These are phyloP conservation scores for Gouania willdenowi DNA, from an alignment of 2,797 vertebrate species.

Conservation along the genomic window DNA sequence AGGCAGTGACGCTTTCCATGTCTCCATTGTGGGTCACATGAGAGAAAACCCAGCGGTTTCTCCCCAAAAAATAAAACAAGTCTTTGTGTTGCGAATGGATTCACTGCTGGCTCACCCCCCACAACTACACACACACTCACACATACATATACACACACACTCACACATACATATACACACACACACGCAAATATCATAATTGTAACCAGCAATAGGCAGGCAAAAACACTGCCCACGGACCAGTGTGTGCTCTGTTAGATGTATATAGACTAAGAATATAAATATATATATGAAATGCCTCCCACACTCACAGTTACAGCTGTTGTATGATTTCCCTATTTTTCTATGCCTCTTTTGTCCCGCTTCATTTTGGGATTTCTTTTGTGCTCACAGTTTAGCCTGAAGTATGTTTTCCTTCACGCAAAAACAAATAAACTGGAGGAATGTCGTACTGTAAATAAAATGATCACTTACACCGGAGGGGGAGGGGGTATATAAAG, in stretches of 20 bases:
- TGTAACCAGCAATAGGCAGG: conserved; percentile 73
- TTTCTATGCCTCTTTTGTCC: conserved; percentile 59
- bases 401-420: conserved; percentile 20
- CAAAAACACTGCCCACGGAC: conserved; percentile 45
- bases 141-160: conserved; percentile 14
- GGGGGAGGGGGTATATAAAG: conserved; percentile 7
- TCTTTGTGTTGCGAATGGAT: conserved; percentile 36
- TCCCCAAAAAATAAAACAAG: conserved; percentile 9
- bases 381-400: conserved; percentile 28
- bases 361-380: conserved; percentile 37
- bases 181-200: conserved; percentile 60
- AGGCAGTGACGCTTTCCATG: conserved; percentile 21
- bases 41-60: conserved; percentile 8
- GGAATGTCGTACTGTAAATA: conserved; percentile 38
- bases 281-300: conserved; percentile 56
- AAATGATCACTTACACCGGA: conserved; percentile 9
- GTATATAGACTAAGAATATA: conserved; percentile 64
- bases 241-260: conserved; percentile 59
- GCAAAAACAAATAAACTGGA: conserved; percentile 18
- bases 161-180: conserved; percentile 7
- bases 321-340: conserved; percentile 70
- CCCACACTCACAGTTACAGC: conserved; percentile 53
- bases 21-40: conserved; percentile 16
- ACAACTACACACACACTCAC: conserved; percentile 14
- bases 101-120: conserved; percentile 43